phyloP scores from a whole-genome alignment of 1,140 invertebrate genomes.

The Pseudomyrmex pallidus region DNA sequence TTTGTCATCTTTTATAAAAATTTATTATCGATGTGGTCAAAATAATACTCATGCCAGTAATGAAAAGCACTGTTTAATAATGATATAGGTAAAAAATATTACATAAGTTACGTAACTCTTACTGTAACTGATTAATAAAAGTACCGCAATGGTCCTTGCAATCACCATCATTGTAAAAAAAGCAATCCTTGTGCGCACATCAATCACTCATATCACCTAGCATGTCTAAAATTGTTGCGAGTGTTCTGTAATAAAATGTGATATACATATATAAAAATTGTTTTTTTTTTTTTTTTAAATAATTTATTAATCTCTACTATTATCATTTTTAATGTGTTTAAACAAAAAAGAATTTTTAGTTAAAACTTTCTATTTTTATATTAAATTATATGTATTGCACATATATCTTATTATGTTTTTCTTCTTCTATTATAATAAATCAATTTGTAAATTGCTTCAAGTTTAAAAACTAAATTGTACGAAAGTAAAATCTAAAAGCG shows the following conservation, averaged over 20 bases:
- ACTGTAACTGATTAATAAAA: constrained; percentile 67
- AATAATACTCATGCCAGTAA: no score
- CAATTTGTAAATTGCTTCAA: not conserved
- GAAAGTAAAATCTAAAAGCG: constrained; percentile 66
- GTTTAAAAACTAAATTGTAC: constrained; percentile 4
- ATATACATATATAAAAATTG: constrained; percentile 5
- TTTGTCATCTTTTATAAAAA: no score
- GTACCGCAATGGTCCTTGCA: constrained; percentile 38
- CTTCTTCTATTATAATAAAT: not conserved
- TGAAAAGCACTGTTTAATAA: not conserved
- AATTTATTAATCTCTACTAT: no score
- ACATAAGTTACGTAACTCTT: constrained; percentile 39
- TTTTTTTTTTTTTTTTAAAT: no score
- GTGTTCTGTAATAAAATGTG: constrained; percentile 1
- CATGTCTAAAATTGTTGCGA: not conserved
- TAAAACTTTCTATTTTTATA: no score
- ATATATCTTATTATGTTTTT: not conserved
- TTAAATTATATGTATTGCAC: not conserved
- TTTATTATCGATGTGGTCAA: no score
- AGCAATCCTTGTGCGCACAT: not conserved
- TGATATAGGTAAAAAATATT: constrained; percentile 63
- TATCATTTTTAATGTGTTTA: not conserved
- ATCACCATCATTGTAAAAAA: constrained; percentile 33
- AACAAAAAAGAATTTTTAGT: not conserved
- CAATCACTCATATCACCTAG: not conserved